Base-by-base conservation (phyloP, 2,888 invertebrate species). In the Calameuta pallipes region DNA sequence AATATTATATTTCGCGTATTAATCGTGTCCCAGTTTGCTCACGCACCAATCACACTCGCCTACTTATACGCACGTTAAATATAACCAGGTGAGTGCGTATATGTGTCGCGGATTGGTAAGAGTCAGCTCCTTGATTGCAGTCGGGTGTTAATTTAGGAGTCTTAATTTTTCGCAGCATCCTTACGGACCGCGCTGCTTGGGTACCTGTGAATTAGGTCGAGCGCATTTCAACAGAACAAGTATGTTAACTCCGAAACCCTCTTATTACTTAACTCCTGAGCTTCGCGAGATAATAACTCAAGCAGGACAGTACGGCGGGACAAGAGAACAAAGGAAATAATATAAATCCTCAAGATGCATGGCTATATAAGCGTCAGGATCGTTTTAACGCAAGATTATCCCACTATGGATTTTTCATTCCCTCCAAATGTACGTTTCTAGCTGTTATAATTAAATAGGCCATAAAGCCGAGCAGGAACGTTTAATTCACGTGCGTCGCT, bases 1-100 rank as follows among this genome's bases (percentile, higher is more conserved):
- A 74, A 74, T 4, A 74, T 35, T 35, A 74, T 4, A 74, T 35
- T 35, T 74, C n/a, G 13, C 74, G 74, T 34, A 35, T 74, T 35
- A 74, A 74, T 74, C 74, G 34, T 23, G 71, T 56, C 23, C 56
- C 23, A 56, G 56, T 56, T 56, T 56, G 23, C 23, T 56, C 56
- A 56, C 56, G 23, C 56, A 56, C 23, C 23, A 9, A 23, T 56
- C 56, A 9, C 56, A 56, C 56, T 56, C 23, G 23, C 56, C 56
- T 23, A 2, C 23, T 23, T 56, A 56, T 56, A 23, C 23, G 23
- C 56, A 23, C 23, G 23, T 23, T 9, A 56, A 23, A 56, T 56
- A 56, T 56, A 56, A 0, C 9, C 23, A 9, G 6, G 9, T 1
- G 2, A 56, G 23, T 23, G 23, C 56, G 56, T 56, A 23, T 23